A percentile compares a stretch with the other conserved stretches of the same genome.
These are phyloP conservation scores for Palythoa grandiflora DNA, from an alignment of 92 coral and sea anemone species.

Conservation along the genomic window DNA sequence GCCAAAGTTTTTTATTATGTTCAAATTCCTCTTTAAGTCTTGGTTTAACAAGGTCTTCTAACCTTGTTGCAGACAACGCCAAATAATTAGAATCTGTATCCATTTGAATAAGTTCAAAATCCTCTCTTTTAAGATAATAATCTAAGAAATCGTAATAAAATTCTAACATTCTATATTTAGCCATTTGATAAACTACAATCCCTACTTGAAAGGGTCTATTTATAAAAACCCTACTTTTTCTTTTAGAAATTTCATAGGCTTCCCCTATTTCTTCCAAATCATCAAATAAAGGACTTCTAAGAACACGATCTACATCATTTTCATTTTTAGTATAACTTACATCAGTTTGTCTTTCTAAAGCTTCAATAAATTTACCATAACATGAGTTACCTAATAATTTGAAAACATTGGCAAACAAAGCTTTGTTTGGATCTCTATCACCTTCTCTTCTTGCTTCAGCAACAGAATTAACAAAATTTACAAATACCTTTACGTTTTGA, in stretches of 20 bases:
- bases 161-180: slow-evolving; percentile 9
- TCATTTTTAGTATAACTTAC: not conserved
- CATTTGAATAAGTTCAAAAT: not conserved
- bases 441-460: slow-evolving; percentile 11
- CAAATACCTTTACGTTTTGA: not conserved
- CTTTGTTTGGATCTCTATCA: not conserved
- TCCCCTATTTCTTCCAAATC: not conserved
- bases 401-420: not conserved
- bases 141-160: not conserved
- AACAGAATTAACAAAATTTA: slow-evolving; percentile 20
- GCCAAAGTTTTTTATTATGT: not conserved
- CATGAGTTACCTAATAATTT: slow-evolving; percentile 27
- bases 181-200: not conserved
- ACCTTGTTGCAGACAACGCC: not conserved
- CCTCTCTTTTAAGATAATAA: not conserved
- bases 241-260: not conserved
- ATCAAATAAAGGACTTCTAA: not conserved
- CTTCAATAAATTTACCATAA: slow-evolving; percentile 48
- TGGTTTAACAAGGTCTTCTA: not conserved
- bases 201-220: not conserved
- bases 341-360: slow-evolving; percentile 24
- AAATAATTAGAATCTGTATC: not conserved
- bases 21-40: not conserved
- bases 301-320: not conserved
- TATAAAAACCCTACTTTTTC: not conserved